Base-by-base conservation (phyloP, 2,797 vertebrate species). In the Typhlichthys eigenmanni region DNA sequence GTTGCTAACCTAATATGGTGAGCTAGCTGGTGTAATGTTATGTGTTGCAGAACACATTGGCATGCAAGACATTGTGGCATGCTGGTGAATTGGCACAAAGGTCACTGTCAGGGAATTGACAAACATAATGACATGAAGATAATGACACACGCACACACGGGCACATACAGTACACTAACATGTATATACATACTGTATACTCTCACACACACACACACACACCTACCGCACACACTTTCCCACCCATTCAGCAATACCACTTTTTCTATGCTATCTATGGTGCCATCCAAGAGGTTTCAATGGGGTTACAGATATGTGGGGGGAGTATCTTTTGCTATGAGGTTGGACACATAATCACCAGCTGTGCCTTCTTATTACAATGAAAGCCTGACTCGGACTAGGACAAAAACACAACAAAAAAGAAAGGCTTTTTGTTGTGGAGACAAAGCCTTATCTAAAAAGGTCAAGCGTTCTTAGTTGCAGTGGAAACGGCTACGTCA, bases 401-500 rank as follows among this genome's bases (percentile, higher is more conserved):
- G 56, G 58, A 75, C 50, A 74, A 79, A 77, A 59, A 70, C 78
- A 71, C 73, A 76, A 82, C 77, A 85, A 76, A 58, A 72, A 83
- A 90, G 66, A 85, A 85, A 87, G 72, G 43, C 79, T 75, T 91
- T 91, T 89, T 89, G 85, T 90, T 87, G 73, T 58, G 52, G 24
- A 82, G 65, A 89, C 84, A 87, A 88, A 82, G 81, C 70, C 85
- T 86, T 85, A 84, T 89, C 83, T 83, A 62, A 79, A 86, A 91
- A 91, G 83, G 86, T 91, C 88, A 88, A 83, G 63, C 81, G 79
- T 79, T 91, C 74, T 80, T 78, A 58, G 72, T 66, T 66, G 69
- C 72, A 68, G 77, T 72, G 79, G 72, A 73, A 80, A 76, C 63
- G 69, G 74, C 78, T 80, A 86, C 80, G 71, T 85, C 68, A 80